A percentile compares a stretch with the other conserved stretches of the same genome.
These are phyloP conservation scores for Hypocryptadius cinnamomeus DNA, from an alignment of 2,113 vertebrate genomes.

Conservation along the genomic window DNA sequence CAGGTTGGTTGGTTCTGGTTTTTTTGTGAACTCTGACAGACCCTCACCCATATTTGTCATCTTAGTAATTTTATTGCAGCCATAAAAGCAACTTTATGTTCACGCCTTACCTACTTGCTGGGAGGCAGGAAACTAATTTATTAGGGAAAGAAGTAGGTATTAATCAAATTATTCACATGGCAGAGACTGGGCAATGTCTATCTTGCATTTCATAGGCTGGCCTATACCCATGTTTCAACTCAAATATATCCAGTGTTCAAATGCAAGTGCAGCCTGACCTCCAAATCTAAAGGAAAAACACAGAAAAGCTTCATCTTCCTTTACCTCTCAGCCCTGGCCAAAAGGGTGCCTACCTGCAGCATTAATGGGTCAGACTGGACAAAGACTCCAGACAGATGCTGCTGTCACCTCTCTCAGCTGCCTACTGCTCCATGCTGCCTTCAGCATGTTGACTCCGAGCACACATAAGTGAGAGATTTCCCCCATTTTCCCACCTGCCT, in stretches of 20 bases:
- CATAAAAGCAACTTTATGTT: not conserved
- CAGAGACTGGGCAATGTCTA: not conserved
- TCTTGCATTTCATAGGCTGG: not conserved
- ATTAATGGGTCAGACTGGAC: not conserved
- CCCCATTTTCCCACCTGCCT: not conserved
- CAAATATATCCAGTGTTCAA: not conserved
- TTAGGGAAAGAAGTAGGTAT: not conserved
- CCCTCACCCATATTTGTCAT: not conserved
- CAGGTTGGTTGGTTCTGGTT: constrained; percentile 8
- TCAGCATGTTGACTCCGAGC: fast-evolving
- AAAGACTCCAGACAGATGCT: not conserved
- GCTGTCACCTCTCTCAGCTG: not conserved
- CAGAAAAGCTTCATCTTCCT: not conserved
- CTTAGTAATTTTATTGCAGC: not conserved
- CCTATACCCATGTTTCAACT: not conserved
- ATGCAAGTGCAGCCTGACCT: not conserved
- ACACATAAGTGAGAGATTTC: not conserved
- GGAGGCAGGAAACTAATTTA: not conserved
- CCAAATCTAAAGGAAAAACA: not conserved
- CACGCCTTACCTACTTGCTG: not conserved
- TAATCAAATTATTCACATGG: not conserved
- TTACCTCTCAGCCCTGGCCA: not conserved
- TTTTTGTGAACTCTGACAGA: not conserved
- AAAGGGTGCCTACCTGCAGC: not conserved
- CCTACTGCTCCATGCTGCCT: not conserved